Base-by-base conservation (phyloP, 2,888 invertebrate genomes). In the Acrobasis consociella region DNA sequence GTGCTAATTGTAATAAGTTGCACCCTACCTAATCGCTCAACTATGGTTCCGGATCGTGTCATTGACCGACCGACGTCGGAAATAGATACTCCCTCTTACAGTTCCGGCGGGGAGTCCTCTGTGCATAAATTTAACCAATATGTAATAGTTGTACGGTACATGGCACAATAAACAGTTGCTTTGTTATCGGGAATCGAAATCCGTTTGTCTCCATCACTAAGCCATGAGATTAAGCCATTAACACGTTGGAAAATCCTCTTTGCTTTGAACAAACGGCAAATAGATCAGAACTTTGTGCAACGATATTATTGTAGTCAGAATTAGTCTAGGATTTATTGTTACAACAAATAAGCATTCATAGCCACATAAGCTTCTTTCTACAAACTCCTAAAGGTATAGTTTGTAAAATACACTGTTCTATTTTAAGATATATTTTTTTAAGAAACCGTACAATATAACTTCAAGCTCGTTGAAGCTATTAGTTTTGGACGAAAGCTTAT, bases 41-140 rank as follows among this genome's bases (percentile, higher is more conserved):
- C 77, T 83, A 78, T 80, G 72, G 78, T 88, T 89, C 86, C 87
- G 86, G 80, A 80, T 82, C 68, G 71, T 74, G 89, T 89, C 89
- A 84, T 75, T 84, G 89, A 85, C 89, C 89, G 78, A 72, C 72
- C 75, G 69, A 73, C 71, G 83, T 83, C 86, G 87, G 88, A 86
- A 86, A 86, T 88, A 88, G 85, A 86, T 82, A 80, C 81, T 78
- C 82, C 81, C 83, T 76, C 73, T 68, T 69, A 72, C 69, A 75
- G 80, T 86, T 84, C 84, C 83, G 83, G 76, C 75, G 65, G 62
- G 71, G 70, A 72, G 68, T 75, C 68, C 72, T 76, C 67, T 60
- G 65, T 76, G 75, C 74, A 74, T 79, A 74, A 73, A 73, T 69
- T 72, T 65, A 70, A 70, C 61, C 62, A 65, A 63, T 64, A 50